Evolutionary conservation across 2,888 invertebrate genomes (phyloP), one percentile per base, ranked within the genome.

Genomic region (Tillus elongatus): DNA sequence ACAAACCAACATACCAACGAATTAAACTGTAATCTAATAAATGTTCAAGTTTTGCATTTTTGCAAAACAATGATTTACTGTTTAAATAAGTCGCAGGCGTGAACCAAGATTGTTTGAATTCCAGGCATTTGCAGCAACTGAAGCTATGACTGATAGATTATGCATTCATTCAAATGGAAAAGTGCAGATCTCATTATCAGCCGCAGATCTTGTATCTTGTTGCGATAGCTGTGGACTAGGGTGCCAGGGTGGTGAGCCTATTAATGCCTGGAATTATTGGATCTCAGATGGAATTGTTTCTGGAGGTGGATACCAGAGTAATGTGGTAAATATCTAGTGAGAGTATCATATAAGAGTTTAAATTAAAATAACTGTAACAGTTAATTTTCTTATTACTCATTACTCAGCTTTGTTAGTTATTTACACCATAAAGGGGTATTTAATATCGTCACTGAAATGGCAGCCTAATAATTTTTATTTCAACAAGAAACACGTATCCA

Each of bases 251-350:
- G 93, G 93, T 2, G 82, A 78, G 58, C 83, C 83, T 2, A 77
- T 80, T 1, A 71, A 78, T 8, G 92, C 92, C 4, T 95, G 93
- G 92, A 70, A 75, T 35, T 90, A 85, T 64, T 92, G 88, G 85
- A 82, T 82, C 15, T 71, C 74, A 40, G 74, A 75, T 33, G 93
- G 93, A 2, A 69, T 95, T 34, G 93, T 95, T 1, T 88, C 87
- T 33, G 93, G 95, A 30, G 91, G 92, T 2, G 71, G 77, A 43
- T 91, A 77, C 60, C 77, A 76, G 45, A 19, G 24, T 19, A 19
- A 19, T 19, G 24, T 8, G 6, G 24, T 19, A 19, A 8, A n/a
- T 19, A 19, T 19, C 6, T 19, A 19, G n/a, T n/a, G n/a, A n/a
- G n/a, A n/a, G n/a, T n/a, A n/a, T n/a, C 24, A 19, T 19, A 19